Conservation (phyloP, 1,140 invertebrate species). For the Delia radicum region DNA sequence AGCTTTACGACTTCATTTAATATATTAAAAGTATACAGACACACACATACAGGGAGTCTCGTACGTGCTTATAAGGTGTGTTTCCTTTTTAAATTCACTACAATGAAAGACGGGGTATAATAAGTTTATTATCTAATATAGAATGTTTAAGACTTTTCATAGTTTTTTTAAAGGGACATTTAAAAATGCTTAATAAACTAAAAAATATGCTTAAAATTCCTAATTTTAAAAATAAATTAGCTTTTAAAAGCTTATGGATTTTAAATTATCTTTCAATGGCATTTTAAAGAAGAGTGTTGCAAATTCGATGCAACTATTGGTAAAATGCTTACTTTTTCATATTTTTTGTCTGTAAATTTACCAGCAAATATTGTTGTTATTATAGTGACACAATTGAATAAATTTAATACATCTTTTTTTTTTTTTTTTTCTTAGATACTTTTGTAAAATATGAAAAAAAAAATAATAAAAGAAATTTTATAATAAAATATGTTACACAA, state of each 20-base stretch:
- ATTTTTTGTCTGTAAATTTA: neutral
- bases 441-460: neutral
- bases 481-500: neutral
- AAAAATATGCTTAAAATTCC: too few species aligned
- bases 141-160: too few species aligned
- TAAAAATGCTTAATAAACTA: too few species aligned
- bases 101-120: neutral
- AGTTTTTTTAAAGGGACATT: too few species aligned
- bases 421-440: neutral
- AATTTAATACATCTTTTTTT: neutral
- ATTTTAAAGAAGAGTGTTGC: too few species aligned
- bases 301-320: neutral
- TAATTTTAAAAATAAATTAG: too few species aligned
- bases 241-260: too few species aligned
- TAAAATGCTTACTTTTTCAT: neutral
- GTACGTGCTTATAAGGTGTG: neutral
- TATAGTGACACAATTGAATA: constrained; percentile 3
- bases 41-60: neutral
- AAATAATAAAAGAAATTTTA: neutral
- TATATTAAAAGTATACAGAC: neutral
- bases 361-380: constrained; percentile 3
- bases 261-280: too few species aligned
- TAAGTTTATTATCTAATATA: neutral
- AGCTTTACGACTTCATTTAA: neutral
- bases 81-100: neutral